Base-by-base conservation (phyloP, 2,888 invertebrate genomes). In the Chymomyza fuscimana region DNA sequence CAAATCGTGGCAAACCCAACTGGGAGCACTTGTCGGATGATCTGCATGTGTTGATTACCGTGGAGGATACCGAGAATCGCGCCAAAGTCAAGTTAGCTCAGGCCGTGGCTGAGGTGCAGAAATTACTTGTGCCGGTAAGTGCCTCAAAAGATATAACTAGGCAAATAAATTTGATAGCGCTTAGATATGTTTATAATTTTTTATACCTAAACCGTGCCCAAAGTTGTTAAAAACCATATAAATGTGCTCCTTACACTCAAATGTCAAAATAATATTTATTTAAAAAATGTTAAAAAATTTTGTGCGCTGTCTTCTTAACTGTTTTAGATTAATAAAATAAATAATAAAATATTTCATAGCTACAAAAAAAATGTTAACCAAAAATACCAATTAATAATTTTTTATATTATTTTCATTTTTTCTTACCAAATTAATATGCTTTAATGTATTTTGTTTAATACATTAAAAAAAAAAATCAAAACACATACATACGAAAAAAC, bases 21-120 rank as follows among this genome's bases (percentile, higher is more conserved):
- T 99, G 99, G 99, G 99, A 99, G 92, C 99, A 99, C 92, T 93
- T 99, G 91, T 98, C 98, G 87, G 99, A 99, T 92, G 99, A 99
- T 90, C 94, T 99, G 70, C 99, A 99, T 93, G 99, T 99, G 77
- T 94, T 99, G 84, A 96, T 99, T 89, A 99, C 99, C 83, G 99
- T 99, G 36, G 99, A 99, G 93, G 99, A 99, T 92, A 97, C 99
- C 78, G 97, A 98, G 92, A 99, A 99, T 93, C 94, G 99, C 91
- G 98, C 98, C 79, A 96, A 97, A 92, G 93, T 99, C 78, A 99
- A 99, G 93, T 94, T 99, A 88, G 95, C 96, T 88, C 95, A 98
- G 89, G 99, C 99, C 62, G 97, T 98, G 59, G 99, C 98, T 89
- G 99, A 99, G 94, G 98, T 99, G 75, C 97, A 97, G 93, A 99